phyloP scores from a whole-genome alignment of 1,140 invertebrate genomes.

The Drosophila seguyi region DNA sequence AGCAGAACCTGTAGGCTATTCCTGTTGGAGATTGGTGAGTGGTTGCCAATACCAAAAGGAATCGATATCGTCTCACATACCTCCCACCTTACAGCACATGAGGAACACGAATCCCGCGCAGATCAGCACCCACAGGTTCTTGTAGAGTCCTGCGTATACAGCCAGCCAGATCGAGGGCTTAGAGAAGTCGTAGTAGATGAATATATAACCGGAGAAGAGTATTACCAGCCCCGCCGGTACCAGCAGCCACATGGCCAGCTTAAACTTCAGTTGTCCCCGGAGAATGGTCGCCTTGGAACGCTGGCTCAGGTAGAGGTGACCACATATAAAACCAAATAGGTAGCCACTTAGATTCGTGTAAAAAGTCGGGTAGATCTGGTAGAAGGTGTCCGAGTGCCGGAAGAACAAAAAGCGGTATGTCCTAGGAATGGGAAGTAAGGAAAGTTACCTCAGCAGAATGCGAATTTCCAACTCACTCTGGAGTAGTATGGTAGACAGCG shows the following conservation, averaged over 20 bases:
- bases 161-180: conserved; percentile 75
- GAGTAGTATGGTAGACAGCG: conserved; percentile 86
- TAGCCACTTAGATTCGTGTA: conserved; percentile 81
- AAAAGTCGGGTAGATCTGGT: conserved; percentile 61
- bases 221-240: conserved; percentile 41
- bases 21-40: conserved; percentile 40
- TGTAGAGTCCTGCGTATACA: conserved; percentile 71
- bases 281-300: conserved; percentile 1
- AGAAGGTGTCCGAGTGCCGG: conserved; percentile 68
- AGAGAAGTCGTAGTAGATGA: conserved; percentile 68
- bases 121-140: conserved; percentile 72
- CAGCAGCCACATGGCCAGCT: conserved; percentile 57
- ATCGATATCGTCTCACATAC: conserved; percentile 38
- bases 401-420: conserved; percentile 76
- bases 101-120: conserved; percentile 59
- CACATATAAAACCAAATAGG: conserved; percentile 67
- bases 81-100: conserved; percentile 71
- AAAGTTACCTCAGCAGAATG: not conserved
- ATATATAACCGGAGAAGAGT: conserved; percentile 64
- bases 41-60: not conserved
- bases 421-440: conserved; percentile 29
- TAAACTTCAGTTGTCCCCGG: conserved; percentile 37
- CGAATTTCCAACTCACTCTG: conserved; percentile 72
- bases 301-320: conserved; percentile 58
- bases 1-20: conserved; percentile 61